Evolutionary conservation across 2,888 invertebrate genomes (phyloP).

Genomic region (Drosophila quinaria): DNA sequence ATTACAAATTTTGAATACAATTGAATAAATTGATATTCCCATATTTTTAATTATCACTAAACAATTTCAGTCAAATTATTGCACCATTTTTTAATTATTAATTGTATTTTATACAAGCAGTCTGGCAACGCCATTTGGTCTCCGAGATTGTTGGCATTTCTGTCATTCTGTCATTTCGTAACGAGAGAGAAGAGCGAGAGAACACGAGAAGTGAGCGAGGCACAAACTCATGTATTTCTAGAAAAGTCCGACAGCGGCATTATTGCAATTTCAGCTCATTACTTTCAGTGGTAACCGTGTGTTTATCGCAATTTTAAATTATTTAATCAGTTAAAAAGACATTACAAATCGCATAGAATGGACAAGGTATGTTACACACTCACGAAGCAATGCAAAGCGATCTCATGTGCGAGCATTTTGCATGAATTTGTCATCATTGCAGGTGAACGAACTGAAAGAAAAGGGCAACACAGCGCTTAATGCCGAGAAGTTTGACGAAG

Average conservation of each 20-base stretch:
- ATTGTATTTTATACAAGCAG: background rate
- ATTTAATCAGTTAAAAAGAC: constrained; percentile 17
- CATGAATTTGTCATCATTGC: constrained; percentile 27
- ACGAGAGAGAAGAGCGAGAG: constrained; percentile 21
- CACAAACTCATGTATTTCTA: constrained; percentile 65
- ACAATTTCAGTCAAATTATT: background rate
- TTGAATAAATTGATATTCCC: background rate
- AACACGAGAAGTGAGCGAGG: constrained; percentile 28
- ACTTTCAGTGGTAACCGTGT: constrained; percentile 32
- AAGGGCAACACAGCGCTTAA: constrained; percentile 94
- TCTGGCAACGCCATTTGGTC: constrained; percentile 22
- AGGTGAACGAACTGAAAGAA: constrained; percentile 94
- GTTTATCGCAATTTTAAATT: constrained; percentile 19
- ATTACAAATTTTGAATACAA: background rate
- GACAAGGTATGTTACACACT: constrained; percentile 35
- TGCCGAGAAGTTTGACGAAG: constrained; percentile 91
- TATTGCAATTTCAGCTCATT: constrained; percentile 59
- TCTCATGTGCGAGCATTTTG: constrained; percentile 9
- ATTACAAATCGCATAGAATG: constrained; percentile 25
- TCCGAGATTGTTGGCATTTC: constrained; percentile 43
- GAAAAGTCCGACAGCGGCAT: constrained; percentile 73
- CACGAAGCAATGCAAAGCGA: constrained; percentile 5
- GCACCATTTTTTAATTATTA: background rate
- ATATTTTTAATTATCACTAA: background rate
- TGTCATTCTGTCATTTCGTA: too few relatives aligned